Conservation (phyloP, 1,140 invertebrate genomes). For the Zaprionus ornatus region DNA sequence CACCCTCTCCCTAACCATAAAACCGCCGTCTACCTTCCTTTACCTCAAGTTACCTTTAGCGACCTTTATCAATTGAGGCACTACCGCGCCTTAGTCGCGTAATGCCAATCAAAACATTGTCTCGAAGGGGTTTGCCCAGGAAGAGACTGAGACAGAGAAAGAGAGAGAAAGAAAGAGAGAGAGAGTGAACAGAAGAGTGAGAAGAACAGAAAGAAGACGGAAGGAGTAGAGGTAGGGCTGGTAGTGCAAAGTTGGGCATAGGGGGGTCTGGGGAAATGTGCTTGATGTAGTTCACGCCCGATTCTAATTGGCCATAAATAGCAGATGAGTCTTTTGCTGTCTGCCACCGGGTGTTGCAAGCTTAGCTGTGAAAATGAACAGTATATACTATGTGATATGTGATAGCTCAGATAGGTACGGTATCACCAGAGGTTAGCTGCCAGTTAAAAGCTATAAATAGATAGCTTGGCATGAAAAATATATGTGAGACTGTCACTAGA, state of each 20-base stretch:
- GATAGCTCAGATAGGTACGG: not conserved
- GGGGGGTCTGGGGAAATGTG: not conserved
- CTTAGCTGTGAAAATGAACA: too few species aligned
- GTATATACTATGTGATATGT: not conserved
- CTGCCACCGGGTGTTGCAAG: not conserved
- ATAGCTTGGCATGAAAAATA: too few species aligned
- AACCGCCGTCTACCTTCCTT: not conserved
- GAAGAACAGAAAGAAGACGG: not conserved
- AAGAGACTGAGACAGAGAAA: not conserved
- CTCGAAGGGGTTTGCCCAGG: constrained; percentile 1
- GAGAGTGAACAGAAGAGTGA: not conserved
- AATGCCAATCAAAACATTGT: constrained; percentile 71
- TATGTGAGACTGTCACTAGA: too few species aligned
- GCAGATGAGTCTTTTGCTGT: constrained; percentile 23
- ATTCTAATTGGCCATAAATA: constrained; percentile 42
- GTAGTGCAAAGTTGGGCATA: too few species aligned
- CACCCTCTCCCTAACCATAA: not conserved
- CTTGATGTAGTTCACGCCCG: not conserved
- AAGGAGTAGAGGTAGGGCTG: not conserved
- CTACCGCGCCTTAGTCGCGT: constrained; percentile 30
- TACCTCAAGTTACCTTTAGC: not conserved
- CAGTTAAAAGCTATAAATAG: too few species aligned
- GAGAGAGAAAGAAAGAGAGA: not conserved
- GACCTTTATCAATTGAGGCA: constrained; percentile 21
- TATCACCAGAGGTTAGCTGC: too few species aligned